Base-by-base conservation (phyloP, 2,797 vertebrate genomes). In the Austrolebias charrua region DNA sequence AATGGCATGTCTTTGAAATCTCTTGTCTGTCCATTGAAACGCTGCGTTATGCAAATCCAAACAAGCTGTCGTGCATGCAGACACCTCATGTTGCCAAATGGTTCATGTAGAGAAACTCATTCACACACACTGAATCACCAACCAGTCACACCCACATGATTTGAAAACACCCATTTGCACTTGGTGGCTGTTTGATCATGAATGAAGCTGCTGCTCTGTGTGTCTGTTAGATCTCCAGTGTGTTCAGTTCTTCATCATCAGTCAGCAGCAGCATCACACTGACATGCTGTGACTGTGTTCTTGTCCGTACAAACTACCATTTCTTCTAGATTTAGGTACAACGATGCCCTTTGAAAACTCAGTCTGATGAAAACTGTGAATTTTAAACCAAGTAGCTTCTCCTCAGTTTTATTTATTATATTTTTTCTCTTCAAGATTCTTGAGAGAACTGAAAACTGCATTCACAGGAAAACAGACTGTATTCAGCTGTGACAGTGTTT, bases 161-260 rank as follows among this genome's bases (percentile, higher is more conserved):
- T 65, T 11, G 48, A 83, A 81, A 85, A 85, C 76, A 83, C 67
- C 77, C 76, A 85, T 88, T 91, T 85, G 90, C 91, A 90, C 90
- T 89, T 91, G 87, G 83, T 67, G 74, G 49, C 72, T 80, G 86
- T 91, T 92, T 92, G 90, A 93, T 93, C 85, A 90, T 90, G 86
- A 92, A 88, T 92, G 88, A 90, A 87, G 75, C 80, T 24, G 24
- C 24, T 3, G 75, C 33, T 76, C 52, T 79, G 77, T 75, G 76
- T 28, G 77, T 59, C 73, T 73, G 71, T 83, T 79, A 86, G 47
- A 71, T 87, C 80, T 86, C 64, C 38, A 31, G 76, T 69, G 56
- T 67, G 51, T 80, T 68, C 13, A 52, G 58, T 74, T 63, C 62
- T 71, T 77, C 71, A 73, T 76, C 55, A 58, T 69, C 75, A 74